Evolutionary conservation across 1,140 invertebrate genomes (phyloP).

Genomic region (Chrysomallon squamiferum): DNA sequence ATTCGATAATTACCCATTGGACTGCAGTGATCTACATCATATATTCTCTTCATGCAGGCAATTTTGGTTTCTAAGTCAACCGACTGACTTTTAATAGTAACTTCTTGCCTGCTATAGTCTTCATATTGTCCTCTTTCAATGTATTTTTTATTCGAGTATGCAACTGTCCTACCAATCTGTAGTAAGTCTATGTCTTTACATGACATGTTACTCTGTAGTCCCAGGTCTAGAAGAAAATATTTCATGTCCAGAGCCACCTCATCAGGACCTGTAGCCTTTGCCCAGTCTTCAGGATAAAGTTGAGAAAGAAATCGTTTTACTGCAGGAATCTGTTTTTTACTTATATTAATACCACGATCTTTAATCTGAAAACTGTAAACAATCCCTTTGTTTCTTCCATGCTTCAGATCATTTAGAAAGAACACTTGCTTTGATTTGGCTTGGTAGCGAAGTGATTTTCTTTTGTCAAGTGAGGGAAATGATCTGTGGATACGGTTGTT

Average conservation of each 20-base stretch:
- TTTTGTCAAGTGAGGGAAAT: constrained; percentile 1
- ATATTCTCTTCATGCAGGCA: constrained; percentile 37
- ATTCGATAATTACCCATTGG: constrained; percentile 40
- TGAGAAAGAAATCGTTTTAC: constrained; percentile 11
- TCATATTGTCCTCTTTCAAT: constrained; percentile 25
- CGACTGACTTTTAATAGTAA: constrained; percentile 33
- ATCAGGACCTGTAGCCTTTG: constrained; percentile 27
- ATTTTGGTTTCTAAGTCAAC: constrained; percentile 38
- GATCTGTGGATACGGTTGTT: background rate
- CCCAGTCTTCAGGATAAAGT: constrained; percentile 37
- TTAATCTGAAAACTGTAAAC: too few species aligned
- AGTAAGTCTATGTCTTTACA: constrained; percentile 37
- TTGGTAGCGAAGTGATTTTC: background rate
- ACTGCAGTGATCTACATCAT: constrained; percentile 38
- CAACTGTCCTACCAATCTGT: constrained; percentile 20
- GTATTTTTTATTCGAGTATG: constrained; percentile 25
- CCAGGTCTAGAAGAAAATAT: constrained; percentile 23
- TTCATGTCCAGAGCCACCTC: constrained; percentile 33
- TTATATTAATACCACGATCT: too few species aligned
- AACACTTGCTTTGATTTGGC: background rate
- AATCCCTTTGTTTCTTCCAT: too few species aligned
- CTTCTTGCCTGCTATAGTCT: constrained; percentile 16
- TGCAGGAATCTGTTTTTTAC: too few species aligned
- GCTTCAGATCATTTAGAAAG: too few species aligned
- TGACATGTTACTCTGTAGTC: constrained; percentile 29